These are phyloP conservation scores for Amblyjoppa fuscipennis DNA, from an alignment of 2,888 invertebrate genomes.

Conservation along the genomic window DNA sequence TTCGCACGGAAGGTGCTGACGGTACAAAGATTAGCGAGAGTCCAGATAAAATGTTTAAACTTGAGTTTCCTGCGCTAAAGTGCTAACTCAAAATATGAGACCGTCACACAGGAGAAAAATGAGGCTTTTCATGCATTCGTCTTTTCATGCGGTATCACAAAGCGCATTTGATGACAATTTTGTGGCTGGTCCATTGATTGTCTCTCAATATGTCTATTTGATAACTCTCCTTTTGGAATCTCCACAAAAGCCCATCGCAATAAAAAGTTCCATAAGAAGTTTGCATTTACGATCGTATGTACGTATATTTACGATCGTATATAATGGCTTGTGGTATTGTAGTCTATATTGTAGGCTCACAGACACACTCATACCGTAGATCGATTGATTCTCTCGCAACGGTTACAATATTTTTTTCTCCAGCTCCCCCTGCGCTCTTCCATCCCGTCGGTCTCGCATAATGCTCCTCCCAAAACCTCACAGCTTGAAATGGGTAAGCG, in stretches of 20 bases:
- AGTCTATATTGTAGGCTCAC: neutral
- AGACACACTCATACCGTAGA: neutral
- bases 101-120: neutral
- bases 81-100: too few species aligned
- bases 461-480: constrained; percentile 22
- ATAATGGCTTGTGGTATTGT: too few species aligned
- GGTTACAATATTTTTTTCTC: constrained; percentile 3
- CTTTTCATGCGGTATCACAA: neutral
- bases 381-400: constrained; percentile 22
- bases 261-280: constrained; percentile 11
- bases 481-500: constrained; percentile 60
- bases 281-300: neutral
- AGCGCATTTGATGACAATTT: neutral
- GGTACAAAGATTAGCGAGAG: too few species aligned
- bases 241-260: neutral
- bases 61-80: too few species aligned
- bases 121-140: neutral
- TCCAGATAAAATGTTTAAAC: too few species aligned
- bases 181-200: neutral
- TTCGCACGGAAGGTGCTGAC: too few species aligned
- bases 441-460: neutral
- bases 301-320: neutral
- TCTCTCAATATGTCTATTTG: constrained; percentile 1
- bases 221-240: constrained; percentile 19
- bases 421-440: neutral